Conservation (phyloP, 2,888 invertebrate genomes). For the Crocallis elinguaria region DNA sequence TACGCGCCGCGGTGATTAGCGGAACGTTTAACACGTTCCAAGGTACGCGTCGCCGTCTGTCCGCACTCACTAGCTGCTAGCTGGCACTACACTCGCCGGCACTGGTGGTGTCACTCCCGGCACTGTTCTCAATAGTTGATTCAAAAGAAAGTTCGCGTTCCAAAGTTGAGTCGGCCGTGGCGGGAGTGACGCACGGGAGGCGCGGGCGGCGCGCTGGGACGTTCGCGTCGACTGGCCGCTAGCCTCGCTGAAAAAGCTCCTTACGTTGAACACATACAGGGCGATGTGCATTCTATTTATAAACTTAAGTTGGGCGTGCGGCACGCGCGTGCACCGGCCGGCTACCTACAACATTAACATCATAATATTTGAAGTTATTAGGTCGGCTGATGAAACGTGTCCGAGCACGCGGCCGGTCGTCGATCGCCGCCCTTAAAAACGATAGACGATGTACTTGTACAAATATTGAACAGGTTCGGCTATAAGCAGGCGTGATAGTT, state of each 20-base stretch:
- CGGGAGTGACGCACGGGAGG: conserved; percentile 47
- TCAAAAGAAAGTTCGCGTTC: conserved; percentile 40
- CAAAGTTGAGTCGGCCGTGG: conserved; percentile 50
- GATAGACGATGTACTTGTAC: conserved; percentile 30
- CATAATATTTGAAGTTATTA: conserved; percentile 78
- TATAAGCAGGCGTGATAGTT: conserved; percentile 47
- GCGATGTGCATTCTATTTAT: conserved; percentile 82
- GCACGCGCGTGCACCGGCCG: conserved; percentile 69
- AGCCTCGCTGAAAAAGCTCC: conserved; percentile 73
- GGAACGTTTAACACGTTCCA: conserved; percentile 22
- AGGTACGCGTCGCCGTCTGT: conserved; percentile 15
- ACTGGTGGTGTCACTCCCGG: conserved; percentile 46
- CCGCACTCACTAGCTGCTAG: conserved; percentile 20
- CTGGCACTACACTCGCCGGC: background rate
- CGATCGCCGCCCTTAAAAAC: background rate
- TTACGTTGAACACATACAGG: conserved; percentile 74
- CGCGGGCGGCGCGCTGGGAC: conserved; percentile 70
- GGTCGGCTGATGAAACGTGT: conserved; percentile 72
- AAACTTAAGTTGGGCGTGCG: conserved; percentile 75
- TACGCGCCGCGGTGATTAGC: conserved; percentile 65
- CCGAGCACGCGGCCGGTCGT: conserved; percentile 5
- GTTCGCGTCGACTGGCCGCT: conserved; percentile 69
- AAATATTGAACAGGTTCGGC: conserved; percentile 44
- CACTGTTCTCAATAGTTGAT: conserved; percentile 57
- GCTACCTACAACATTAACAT: conserved; percentile 68